Percentiles rank a stretch among this genome's conserved stretches.
Conservation (phyloP, 1,140 invertebrate genomes). For the Neocloeon triangulifer region DNA sequence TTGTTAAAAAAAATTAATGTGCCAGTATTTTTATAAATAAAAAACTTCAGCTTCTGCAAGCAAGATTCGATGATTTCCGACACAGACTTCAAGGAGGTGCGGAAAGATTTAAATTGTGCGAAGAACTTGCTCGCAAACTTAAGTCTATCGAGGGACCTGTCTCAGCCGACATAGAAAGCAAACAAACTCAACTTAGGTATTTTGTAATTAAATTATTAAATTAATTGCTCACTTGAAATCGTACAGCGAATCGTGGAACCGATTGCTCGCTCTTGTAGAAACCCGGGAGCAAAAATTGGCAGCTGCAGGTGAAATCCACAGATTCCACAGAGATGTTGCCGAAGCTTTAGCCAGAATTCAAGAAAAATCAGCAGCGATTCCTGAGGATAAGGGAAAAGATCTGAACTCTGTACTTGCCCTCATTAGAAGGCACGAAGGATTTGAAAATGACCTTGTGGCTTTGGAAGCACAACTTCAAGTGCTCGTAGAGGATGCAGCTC, state of each 20-base stretch:
- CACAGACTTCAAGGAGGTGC: conserved; percentile 74
- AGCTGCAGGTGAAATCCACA: conserved; percentile 86
- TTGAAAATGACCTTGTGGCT: conserved; percentile 86
- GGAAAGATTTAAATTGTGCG: conserved; percentile 81
- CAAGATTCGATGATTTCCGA: conserved; percentile 91
- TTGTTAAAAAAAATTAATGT: conserved; percentile 6
- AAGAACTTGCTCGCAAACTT: conserved; percentile 74
- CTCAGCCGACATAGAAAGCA: conserved; percentile 61
- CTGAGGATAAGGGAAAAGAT: conserved; percentile 61
- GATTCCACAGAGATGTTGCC: conserved; percentile 88
- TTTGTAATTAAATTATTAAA: conserved; percentile 11
- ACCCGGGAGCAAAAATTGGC: conserved; percentile 64
- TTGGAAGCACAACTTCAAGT: conserved; percentile 76
- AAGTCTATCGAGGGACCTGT: conserved; percentile 74
- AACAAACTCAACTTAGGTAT: conserved; percentile 72
- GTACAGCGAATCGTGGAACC: conserved; percentile 62
- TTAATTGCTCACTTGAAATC: background rate
- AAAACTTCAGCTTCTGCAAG: conserved; percentile 40
- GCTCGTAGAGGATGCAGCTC: conserved; percentile 73
- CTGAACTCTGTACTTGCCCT: conserved; percentile 66
- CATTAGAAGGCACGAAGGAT: conserved; percentile 72
- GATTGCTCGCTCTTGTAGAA: conserved; percentile 63
- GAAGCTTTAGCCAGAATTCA: conserved; percentile 78
- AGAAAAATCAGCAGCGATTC: conserved; percentile 60
- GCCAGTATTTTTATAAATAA: conserved; percentile 1